These are phyloP conservation scores for Drosophila dunni DNA, from an alignment of 1,140 invertebrate genomes.

Conservation along the genomic window DNA sequence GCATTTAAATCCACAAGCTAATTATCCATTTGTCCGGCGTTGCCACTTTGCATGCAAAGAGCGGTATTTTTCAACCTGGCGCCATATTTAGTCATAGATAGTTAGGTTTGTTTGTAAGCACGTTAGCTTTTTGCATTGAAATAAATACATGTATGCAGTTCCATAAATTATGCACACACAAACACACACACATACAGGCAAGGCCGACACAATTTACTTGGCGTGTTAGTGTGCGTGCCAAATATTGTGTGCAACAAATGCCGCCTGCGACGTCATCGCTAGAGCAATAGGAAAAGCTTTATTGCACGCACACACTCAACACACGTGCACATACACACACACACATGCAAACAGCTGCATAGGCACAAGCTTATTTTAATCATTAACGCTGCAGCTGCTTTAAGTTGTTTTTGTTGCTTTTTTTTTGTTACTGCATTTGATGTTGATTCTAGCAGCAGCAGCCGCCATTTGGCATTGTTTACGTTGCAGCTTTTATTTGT, in stretches of 20 bases:
- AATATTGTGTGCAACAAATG: conserved; percentile 68
- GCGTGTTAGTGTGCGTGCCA: conserved; percentile 4
- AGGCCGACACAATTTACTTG: conserved; percentile 14
- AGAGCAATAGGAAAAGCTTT: conserved; percentile 46
- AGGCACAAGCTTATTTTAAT: conserved; percentile 57
- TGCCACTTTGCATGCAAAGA: conserved; percentile 17
- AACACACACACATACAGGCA: background rate
- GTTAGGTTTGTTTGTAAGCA: background rate
- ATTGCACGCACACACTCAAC: conserved; percentile 22
- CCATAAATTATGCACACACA: conserved; percentile 15
- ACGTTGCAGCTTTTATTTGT: conserved; percentile 77
- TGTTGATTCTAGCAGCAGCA: conserved; percentile 40
- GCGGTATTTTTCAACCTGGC: background rate
- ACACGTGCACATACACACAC: conserved; percentile 14
- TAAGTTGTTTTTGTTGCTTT: conserved; percentile 31
- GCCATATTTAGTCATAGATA: background rate
- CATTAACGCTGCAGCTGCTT: conserved; percentile 65
- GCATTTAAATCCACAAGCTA: background rate
- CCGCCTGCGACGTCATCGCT: conserved; percentile 65
- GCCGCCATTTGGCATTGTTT: conserved; percentile 68
- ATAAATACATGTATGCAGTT: conserved; percentile 1
- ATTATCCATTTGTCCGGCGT: background rate
- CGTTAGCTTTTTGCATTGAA: background rate
- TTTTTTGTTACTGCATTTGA: conserved; percentile 47
- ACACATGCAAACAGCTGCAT: background rate